Conservation (phyloP, 2,113 vertebrate genomes). For the Montifringilla adamsi region DNA sequence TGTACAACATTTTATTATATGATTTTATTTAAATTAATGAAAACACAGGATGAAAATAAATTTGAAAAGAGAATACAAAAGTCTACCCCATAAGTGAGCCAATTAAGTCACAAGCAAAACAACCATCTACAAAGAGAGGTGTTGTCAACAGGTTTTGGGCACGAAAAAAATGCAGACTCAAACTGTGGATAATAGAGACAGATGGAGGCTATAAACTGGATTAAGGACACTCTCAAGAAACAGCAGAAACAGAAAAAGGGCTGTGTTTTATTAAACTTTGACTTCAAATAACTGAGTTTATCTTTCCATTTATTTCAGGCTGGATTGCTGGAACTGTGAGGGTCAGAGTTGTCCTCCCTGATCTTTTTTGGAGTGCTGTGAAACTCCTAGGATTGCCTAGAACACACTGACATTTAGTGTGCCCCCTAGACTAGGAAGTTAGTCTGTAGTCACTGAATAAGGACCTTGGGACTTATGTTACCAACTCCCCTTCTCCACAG, state of each 20-base stretch:
- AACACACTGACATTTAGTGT: rapidly evolving
- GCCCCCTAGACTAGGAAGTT: background rate
- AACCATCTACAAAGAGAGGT: background rate
- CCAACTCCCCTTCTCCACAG: background rate
- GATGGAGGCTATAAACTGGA: background rate
- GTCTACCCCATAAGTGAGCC: background rate
- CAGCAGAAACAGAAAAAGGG: background rate
- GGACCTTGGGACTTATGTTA: background rate
- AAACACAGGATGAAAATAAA: background rate
- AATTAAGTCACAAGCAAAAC: background rate
- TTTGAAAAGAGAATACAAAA: background rate
- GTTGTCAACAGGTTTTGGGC: background rate
- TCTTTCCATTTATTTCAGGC: background rate
- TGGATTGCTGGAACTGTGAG: background rate
- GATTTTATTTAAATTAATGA: background rate
- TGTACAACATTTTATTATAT: background rate
- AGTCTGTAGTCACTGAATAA: background rate
- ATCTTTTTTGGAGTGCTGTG: background rate
- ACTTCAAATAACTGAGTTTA: background rate
- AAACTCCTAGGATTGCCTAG: background rate
- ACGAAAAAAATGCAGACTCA: background rate
- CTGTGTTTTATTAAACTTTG: background rate
- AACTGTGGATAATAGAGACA: background rate
- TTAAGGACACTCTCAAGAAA: background rate
- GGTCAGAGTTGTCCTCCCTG: background rate